Conservation (phyloP, 2,888 invertebrate species). For the Pseudococcus jackbeardsleyi region DNA sequence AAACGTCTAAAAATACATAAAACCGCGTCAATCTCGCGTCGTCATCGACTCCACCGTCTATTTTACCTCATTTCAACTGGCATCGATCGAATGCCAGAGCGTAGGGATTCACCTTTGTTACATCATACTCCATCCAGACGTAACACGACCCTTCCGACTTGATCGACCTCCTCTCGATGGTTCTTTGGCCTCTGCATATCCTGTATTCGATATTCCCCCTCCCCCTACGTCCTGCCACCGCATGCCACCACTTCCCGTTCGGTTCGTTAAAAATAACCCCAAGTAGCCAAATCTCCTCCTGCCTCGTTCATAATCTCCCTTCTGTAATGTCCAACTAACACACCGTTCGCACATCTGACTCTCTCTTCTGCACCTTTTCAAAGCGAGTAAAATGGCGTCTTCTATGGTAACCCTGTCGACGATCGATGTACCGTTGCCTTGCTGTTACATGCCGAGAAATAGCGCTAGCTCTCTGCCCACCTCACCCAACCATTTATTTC, state of each 20-base stretch:
- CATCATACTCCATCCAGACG: background rate
- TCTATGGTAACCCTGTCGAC: background rate
- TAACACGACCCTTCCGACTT: background rate
- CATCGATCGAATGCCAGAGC: too few relatives aligned
- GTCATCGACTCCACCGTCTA: background rate
- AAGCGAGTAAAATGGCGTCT: background rate
- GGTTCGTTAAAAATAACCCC: constrained; percentile 7
- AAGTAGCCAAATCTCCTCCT: background rate
- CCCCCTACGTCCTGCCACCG: background rate
- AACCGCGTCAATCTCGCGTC: background rate
- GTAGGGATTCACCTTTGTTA: background rate
- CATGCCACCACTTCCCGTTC: background rate
- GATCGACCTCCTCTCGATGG: background rate
- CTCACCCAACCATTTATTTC: too few relatives aligned
- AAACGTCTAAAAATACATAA: background rate
- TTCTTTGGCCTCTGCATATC: background rate
- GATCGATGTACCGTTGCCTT: too few relatives aligned
- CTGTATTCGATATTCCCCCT: background rate
- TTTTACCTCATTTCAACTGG: too few relatives aligned
- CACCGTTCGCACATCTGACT: background rate
- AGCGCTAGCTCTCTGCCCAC: too few relatives aligned
- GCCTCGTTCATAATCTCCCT: background rate
- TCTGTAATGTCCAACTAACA: too few relatives aligned
- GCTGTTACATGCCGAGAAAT: too few relatives aligned
- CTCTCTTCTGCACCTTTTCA: background rate